Evolutionary conservation across 2,797 vertebrate genomes (phyloP).

Genomic region (Falco columbarius): DNA sequence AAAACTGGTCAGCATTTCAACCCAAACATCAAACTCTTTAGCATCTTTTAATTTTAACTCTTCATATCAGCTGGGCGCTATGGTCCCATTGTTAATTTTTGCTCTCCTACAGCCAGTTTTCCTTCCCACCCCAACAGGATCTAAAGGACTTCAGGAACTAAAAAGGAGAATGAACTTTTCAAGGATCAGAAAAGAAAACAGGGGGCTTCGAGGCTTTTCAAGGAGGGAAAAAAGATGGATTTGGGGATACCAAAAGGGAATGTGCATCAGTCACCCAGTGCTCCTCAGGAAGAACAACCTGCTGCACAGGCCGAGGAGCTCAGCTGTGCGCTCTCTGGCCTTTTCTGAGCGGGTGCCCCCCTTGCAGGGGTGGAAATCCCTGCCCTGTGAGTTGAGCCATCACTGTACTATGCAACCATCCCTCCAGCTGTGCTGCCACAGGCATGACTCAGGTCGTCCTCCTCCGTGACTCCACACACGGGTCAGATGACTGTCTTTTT

Average conservation of each 20-base stretch:
- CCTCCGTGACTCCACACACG: background rate
- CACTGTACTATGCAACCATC: background rate
- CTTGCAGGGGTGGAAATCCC: background rate
- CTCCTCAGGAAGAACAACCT: background rate
- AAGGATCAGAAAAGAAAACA: background rate
- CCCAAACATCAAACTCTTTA: background rate
- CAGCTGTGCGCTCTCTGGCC: background rate
- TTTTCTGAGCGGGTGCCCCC: background rate
- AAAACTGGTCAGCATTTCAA: background rate
- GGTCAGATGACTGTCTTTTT: background rate
- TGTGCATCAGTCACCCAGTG: rapidly evolving
- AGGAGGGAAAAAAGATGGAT: background rate
- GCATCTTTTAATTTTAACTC: background rate
- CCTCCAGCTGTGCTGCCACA: background rate
- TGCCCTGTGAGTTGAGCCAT: background rate
- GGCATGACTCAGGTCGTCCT: background rate
- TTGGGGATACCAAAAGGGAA: background rate
- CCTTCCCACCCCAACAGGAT: background rate
- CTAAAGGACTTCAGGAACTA: background rate
- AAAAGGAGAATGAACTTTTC: background rate
- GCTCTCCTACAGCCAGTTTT: background rate
- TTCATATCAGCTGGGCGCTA: background rate
- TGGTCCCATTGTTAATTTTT: background rate
- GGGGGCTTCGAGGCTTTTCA: rapidly evolving
- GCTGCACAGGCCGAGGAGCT: background rate